Base-by-base conservation (phyloP, 2,797 vertebrate species). In the Parambassis ranga region DNA sequence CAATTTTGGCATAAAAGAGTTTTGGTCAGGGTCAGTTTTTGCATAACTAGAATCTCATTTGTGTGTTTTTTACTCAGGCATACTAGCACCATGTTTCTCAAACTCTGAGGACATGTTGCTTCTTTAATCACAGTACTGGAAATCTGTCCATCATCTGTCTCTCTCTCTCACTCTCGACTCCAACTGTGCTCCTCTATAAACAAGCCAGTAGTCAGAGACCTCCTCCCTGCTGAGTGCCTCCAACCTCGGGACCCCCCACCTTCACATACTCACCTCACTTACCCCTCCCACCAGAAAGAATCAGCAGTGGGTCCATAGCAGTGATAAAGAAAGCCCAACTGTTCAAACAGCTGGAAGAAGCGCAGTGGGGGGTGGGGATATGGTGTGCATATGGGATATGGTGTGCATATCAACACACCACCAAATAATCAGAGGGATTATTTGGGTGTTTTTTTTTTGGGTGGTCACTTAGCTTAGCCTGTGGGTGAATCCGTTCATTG, bases 321-420 rank as follows among this genome's bases (percentile, higher is more conserved):
- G 33, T 80, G 79, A 85, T 85, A 86, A 85, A 85, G 80, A 82
- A 79, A 65, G 43, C 56, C 76, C 82, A 86, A 86, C 81, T 88
- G 79, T 86, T 87, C 66, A 82, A 77, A 85, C 79, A 82, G 75
- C 73, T 55, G 63, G 65, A 38, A 28, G 63, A 51, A 59, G 23
- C 18, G 24, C 55, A 37, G 65, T 2, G 39, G 70, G 75, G 69
- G 56, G n/a, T n/a, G n/a, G n/a, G n/a, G n/a, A n/a, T n/a, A n/a
- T n/a, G n/a, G n/a, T n/a, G n/a, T n/a, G n/a, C n/a, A n/a, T n/a
- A n/a, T n/a, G n/a, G n/a, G n/a, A n/a, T n/a, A n/a, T n/a, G n/a
- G n/a, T n/a, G 13, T 28, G n/a, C 23, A 28, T 42, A 24, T 65
- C 27, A 63, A 44, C 44, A 35, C 62, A 53, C 16, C 62, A 23